Base-by-base conservation (phyloP, 1,140 invertebrate genomes). In the Tetragonula clypearis region DNA sequence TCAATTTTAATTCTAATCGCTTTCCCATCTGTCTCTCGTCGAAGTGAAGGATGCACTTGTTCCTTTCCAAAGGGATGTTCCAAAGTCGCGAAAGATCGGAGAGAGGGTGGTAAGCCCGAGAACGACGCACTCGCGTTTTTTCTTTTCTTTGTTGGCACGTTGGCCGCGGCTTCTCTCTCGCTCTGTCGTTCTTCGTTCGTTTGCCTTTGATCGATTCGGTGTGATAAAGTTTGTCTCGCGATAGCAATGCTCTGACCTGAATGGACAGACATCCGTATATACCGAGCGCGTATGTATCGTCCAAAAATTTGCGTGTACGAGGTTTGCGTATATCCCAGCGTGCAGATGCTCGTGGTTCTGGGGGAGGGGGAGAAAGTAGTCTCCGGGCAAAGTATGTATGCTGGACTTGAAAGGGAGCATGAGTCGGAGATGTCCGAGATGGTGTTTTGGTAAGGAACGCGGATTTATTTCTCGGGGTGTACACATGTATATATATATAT, bases 271-370 rank as follows among this genome's bases (percentile, higher is more conserved):
- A 93, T 35, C 72, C 41, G 41, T 49, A 26, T n/a, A 62, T 92
- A 92, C 91, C 91, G 93, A 92, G 91, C 53, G 73, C 26, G 41
- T 35, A 56, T 55, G 53, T 92, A 93, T 93, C 91, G 91, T 94
- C 88, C 91, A 92, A 90, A 92, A 94, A 93, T 94, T 94, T 94
- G 91, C 93, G 93, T 94, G 90, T 90, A 87, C 91, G 89, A 26
- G 89, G 88, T 93, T 93, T 92, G 87, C 88, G 87, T 49, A 49
- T 93, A 89, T 91, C 90, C 84, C 85, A 87, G 83, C 72, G 66
- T 87, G 89, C 87, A 87, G 88, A 91, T 58, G 79, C 80, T 84
- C 73, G 86, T 75, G 65, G 78, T 56, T 69, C 55, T 72, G 84
- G 74, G 53, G 19, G 9, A 12, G 21, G 26, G 21, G 6, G 72